These are phyloP conservation scores for Philaethria dido DNA, from an alignment of 2,888 invertebrate genomes.

Conservation along the genomic window DNA sequence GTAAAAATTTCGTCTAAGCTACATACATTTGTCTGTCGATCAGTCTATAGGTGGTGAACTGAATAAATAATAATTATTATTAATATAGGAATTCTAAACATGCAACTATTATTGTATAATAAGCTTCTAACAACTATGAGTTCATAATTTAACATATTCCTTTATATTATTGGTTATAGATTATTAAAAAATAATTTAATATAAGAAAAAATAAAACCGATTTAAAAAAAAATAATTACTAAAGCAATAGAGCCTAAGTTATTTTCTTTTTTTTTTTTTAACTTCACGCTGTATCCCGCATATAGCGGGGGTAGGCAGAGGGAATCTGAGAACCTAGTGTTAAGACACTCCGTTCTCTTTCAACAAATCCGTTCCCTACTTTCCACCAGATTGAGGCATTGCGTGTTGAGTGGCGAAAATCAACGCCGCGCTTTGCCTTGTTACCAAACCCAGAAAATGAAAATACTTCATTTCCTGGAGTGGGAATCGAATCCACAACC, in stretches of 20 bases:
- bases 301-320: too few species aligned
- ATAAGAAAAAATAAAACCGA: background rate
- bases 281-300: too few species aligned
- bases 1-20: constrained; percentile 36
- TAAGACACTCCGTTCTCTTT: too few species aligned
- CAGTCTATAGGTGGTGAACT: constrained; percentile 45
- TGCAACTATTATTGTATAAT: constrained; percentile 39
- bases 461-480: too few species aligned
- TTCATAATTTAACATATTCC: constrained; percentile 29
- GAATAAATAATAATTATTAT: constrained; percentile 34
- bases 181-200: background rate
- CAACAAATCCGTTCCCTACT: too few species aligned
- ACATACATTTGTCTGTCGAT: constrained; percentile 31
- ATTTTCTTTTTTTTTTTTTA: too few species aligned
- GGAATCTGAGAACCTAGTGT: too few species aligned
- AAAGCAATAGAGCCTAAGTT: background rate
- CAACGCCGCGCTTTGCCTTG: too few species aligned
- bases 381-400: too few species aligned
- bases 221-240: background rate
- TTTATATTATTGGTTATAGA: background rate
- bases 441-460: too few species aligned
- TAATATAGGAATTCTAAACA: constrained; percentile 37
- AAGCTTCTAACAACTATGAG: constrained; percentile 42
- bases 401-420: too few species aligned
- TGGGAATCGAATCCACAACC: too few species aligned